Conservation (phyloP, 2,888 invertebrate species). For the Cheilosia grossa region DNA sequence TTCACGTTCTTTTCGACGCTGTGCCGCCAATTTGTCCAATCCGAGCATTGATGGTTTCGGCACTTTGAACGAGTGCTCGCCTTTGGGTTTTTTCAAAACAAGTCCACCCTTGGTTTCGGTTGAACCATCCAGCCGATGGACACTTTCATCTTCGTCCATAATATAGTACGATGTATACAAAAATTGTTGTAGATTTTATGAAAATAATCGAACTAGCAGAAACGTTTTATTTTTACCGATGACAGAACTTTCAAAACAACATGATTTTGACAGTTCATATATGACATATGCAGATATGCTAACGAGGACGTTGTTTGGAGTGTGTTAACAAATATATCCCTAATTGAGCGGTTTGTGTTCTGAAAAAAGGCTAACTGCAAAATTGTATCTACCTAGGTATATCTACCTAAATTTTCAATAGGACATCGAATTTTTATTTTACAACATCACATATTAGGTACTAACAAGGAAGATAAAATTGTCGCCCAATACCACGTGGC, state of each 20-base stretch:
- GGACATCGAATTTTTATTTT: too few relatives aligned
- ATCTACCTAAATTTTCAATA: too few relatives aligned
- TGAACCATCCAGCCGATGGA: conserved; percentile 90
- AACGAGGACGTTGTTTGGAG: background rate
- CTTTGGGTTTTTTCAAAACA: conserved; percentile 86
- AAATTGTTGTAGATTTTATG: conserved; percentile 12
- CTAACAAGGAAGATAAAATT: too few relatives aligned
- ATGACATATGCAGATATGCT: conserved; percentile 12
- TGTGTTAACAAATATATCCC: background rate
- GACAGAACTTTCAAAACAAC: conserved; percentile 66
- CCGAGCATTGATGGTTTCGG: conserved; percentile 91
- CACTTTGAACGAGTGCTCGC: conserved; percentile 86
- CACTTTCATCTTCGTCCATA: conserved; percentile 78
- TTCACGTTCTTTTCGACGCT: conserved; percentile 86
- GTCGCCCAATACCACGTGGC: too few relatives aligned
- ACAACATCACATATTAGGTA: too few relatives aligned
- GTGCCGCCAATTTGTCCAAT: conserved; percentile 92
- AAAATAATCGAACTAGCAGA: conserved; percentile 21
- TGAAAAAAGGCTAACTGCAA: too few relatives aligned
- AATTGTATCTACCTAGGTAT: too few relatives aligned
- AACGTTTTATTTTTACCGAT: conserved; percentile 73
- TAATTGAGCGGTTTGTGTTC: too few relatives aligned
- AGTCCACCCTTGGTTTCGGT: conserved; percentile 87
- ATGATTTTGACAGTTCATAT: conserved; percentile 54
- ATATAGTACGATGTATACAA: too few relatives aligned